phyloP scores from a whole-genome alignment of 1,140 invertebrate genomes.

The Drosophila subpulchrella region DNA sequence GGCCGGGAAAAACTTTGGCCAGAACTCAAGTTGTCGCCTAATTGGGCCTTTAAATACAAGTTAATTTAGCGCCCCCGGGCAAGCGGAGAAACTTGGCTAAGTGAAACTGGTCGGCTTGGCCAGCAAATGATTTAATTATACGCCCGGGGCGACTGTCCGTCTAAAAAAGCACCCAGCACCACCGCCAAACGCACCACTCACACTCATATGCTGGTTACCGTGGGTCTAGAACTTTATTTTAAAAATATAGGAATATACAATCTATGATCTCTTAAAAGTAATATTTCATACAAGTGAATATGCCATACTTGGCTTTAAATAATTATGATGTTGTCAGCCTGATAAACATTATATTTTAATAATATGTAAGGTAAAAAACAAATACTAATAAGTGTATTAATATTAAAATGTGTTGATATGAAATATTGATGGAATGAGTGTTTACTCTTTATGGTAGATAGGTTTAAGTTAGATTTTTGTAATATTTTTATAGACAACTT shows the following conservation, averaged over 20 bases:
- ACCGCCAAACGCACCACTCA: constrained; percentile 6
- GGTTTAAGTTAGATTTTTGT: too few species aligned
- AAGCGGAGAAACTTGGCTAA: constrained; percentile 33
- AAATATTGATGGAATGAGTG: too few species aligned
- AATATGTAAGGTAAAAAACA: too few species aligned
- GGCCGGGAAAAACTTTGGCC: constrained; percentile 11
- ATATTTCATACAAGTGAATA: too few species aligned
- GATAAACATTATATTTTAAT: background rate
- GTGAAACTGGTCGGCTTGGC: constrained; percentile 25
- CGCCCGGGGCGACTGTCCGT: constrained; percentile 26
- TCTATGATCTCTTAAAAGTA: too few species aligned
- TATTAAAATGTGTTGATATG: too few species aligned
- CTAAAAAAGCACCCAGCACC: constrained; percentile 29
- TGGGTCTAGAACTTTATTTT: constrained; percentile 10
- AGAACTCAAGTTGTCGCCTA: constrained; percentile 13
- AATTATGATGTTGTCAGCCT: too few species aligned
- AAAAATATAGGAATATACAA: too few species aligned
- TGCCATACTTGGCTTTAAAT: too few species aligned
- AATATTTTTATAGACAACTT: too few species aligned
- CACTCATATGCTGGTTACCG: constrained; percentile 14
- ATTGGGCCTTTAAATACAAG: constrained; percentile 45
- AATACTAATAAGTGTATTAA: too few species aligned
- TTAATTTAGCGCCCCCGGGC: constrained; percentile 30
- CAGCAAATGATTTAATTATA: constrained; percentile 66
- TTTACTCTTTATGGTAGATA: too few species aligned